Evolutionary conservation across 2,888 invertebrate genomes (phyloP), one percentile per base, ranked within the genome.

Genomic region (Embidobia sp.): DNA sequence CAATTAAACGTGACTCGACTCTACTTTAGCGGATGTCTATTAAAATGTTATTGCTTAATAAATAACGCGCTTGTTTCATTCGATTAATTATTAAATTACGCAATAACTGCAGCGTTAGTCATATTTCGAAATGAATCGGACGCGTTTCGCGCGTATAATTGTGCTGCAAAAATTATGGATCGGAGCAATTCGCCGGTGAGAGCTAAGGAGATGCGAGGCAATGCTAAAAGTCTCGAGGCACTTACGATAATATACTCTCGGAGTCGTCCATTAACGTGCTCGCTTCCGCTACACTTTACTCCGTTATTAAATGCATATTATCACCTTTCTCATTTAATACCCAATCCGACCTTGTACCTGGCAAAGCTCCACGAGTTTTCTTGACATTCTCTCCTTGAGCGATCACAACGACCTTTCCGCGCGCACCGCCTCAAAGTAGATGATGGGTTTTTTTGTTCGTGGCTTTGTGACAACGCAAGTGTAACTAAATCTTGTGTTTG

Each of bases 371-470:
- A 37, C 11, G 44, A 49, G 74, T 42, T 31, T 29, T 48, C 66
- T 73, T 75, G 75, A 78, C 53, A 66, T 77, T 53, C 46, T 46
- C 59, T 46, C 26, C n/a, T 59, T 51, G 66, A 78, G 55, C 69
- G 80, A 79, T 81, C 78, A 74, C 63, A 63, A 78, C 78, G 79
- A 78, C 69, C 79, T 80, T 76, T 72, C 22, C 29, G 13, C 19
- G 77, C 69, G 74, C 63, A 55, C 26, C 59, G 51, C 18, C 49
- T 51, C 42, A 49, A 49, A 63, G 49, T 49, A 49, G 37, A 35
- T 13, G 40, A 18, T n/a, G 16, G 3, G 22, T 19, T 29, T 51
- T 51, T 59, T 46, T 49, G 16, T 61, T 11, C 40, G 51, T 49
- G 64, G 64, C 64, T 42, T 49, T 64, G 51, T 51, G 64, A 40